phyloP scores from a whole-genome alignment of 2,797 vertebrate genomes.

The Eulemur rubriventer region DNA sequence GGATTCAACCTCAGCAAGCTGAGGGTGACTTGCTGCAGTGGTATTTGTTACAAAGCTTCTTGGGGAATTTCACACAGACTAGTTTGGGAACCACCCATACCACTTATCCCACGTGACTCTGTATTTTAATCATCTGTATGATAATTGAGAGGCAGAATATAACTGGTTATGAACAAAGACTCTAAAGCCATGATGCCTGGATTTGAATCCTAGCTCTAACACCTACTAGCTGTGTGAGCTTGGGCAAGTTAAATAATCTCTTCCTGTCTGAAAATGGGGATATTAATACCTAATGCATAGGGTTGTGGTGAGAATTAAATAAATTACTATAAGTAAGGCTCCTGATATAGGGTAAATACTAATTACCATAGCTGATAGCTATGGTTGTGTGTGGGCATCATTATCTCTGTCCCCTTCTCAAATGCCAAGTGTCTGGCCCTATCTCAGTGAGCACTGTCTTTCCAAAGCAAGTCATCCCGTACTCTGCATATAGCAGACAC shows the following conservation, averaged over 20 bases:
- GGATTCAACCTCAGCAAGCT: background rate
- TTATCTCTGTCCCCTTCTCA: background rate
- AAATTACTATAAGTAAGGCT: background rate
- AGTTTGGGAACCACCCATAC: background rate
- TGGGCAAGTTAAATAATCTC: background rate
- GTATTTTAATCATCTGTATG: background rate
- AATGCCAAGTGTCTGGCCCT: background rate
- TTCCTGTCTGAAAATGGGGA: background rate
- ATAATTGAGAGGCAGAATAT: background rate
- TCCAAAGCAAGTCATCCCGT: background rate
- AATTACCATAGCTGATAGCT: background rate
- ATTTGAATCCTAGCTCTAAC: background rate
- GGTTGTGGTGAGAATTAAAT: background rate
- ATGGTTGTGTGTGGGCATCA: background rate
- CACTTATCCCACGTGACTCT: background rate
- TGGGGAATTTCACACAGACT: background rate
- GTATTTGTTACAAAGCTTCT: background rate
- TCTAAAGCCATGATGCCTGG: background rate
- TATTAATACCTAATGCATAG: background rate
- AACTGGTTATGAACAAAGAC: background rate
- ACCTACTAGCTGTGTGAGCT: background rate
- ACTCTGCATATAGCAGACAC: background rate
- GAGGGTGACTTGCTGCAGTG: fast-evolving
- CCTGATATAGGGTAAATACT: background rate
- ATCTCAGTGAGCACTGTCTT: background rate